Percentiles rank a stretch among this genome's conserved stretches.
phyloP scores from a whole-genome alignment of 2,797 vertebrate species.

The Rhinogobio ventralis region DNA sequence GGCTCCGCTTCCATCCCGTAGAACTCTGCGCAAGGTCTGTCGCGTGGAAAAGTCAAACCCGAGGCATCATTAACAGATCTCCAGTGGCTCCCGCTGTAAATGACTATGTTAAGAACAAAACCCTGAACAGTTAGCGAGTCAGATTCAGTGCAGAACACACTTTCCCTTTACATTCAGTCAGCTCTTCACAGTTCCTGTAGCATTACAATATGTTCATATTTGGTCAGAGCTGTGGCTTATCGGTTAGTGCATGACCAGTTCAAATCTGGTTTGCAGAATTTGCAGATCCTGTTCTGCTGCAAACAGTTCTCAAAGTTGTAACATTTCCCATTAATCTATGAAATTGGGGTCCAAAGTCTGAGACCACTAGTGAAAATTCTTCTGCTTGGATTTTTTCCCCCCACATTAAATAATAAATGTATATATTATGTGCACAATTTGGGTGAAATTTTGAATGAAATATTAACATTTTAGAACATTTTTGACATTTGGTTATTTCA shows the following conservation, averaged over 20 bases:
- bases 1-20: constrained; percentile 44
- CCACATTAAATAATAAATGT: not conserved
- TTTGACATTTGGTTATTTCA: not conserved
- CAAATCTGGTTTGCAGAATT: not conserved
- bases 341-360: not conserved
- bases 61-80: constrained; percentile 75
- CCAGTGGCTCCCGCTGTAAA: constrained; percentile 71
- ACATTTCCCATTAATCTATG: not conserved
- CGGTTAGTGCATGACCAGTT: not conserved
- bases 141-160: constrained; percentile 20
- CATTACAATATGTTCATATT: not conserved
- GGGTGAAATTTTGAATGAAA: not conserved
- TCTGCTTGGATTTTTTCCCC: not conserved
- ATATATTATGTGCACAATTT: not conserved
- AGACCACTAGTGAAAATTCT: not conserved
- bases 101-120: constrained; percentile 74
- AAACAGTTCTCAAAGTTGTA: not conserved
- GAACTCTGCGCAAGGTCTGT: constrained; percentile 46
- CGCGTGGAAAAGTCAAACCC: constrained; percentile 71
- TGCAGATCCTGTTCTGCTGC: not conserved
- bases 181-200: not conserved
- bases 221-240: not conserved
- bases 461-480: not conserved
- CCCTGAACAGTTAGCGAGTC: constrained; percentile 61
- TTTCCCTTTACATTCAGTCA: constrained; percentile 36